Evolutionary conservation across 2,888 invertebrate genomes (phyloP).

Genomic region (Uropetala carovei): DNA sequence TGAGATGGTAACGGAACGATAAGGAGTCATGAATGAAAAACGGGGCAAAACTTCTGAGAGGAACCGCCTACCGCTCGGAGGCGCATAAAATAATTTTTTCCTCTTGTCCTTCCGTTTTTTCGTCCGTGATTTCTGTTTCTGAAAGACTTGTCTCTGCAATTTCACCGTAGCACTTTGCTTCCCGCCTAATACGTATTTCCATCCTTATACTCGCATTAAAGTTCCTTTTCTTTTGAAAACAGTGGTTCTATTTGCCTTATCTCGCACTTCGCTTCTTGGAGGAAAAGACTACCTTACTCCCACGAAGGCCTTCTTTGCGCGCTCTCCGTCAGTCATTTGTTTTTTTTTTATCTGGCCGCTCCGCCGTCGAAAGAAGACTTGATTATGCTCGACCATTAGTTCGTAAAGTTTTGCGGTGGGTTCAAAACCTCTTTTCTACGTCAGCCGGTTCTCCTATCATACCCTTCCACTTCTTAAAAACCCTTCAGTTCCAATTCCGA

Average conservation of each 20-base stretch:
- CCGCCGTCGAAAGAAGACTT: background rate
- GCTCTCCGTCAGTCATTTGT: background rate
- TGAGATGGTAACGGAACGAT: conserved; percentile 41
- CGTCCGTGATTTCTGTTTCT: background rate
- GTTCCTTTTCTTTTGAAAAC: background rate
- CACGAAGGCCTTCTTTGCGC: background rate
- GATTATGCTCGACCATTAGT: background rate
- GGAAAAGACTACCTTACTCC: background rate
- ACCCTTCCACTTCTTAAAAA: background rate
- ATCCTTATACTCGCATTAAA: background rate
- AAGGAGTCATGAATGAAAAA: conserved; percentile 31
- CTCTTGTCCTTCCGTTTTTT: background rate
- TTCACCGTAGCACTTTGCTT: background rate
- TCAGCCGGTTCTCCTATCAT: background rate
- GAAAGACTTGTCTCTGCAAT: too few relatives aligned
- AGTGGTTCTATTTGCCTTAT: background rate
- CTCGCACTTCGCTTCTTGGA: background rate
- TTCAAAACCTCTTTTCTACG: background rate
- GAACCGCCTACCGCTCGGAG: conserved; percentile 33
- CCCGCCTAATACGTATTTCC: background rate
- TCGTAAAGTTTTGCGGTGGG: background rate
- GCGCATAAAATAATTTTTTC: background rate
- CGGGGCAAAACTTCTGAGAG: background rate
- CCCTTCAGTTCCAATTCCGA: conserved; percentile 36
- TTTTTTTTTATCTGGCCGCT: background rate